Conservation (phyloP, 2,797 vertebrate genomes). For the Periparus ater region DNA sequence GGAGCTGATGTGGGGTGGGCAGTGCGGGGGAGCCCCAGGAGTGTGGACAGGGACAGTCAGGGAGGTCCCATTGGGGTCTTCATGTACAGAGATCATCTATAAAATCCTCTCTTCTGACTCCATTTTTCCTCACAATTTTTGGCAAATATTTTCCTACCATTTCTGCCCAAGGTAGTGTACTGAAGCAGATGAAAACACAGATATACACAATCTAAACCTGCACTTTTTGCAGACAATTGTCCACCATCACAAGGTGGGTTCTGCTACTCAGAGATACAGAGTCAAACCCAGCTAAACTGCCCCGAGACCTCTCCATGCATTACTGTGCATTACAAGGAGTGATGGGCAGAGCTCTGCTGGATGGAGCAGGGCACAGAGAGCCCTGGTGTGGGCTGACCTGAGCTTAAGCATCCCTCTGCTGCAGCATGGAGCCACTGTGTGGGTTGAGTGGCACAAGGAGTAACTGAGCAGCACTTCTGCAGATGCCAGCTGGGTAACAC, state of each 20-base stretch:
- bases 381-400: background rate
- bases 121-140: background rate
- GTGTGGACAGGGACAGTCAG: background rate
- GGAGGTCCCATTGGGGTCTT: background rate
- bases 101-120: background rate
- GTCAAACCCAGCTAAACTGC: background rate
- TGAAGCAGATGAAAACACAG: background rate
- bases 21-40: fast-evolving
- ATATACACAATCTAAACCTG: background rate
- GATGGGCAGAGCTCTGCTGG: fast-evolving
- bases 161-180: background rate
- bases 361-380: background rate
- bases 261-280: background rate
- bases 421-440: background rate
- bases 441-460: background rate
- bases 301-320: fast-evolving
- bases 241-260: background rate
- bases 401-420: background rate
- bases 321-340: background rate
- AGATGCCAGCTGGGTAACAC: background rate
- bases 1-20: background rate
- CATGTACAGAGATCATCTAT: background rate
- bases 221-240: background rate
- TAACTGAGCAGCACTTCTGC: background rate
- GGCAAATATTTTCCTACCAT: background rate